phyloP scores from a whole-genome alignment of 2,113 vertebrate species.

The Oryzias melastigma region DNA sequence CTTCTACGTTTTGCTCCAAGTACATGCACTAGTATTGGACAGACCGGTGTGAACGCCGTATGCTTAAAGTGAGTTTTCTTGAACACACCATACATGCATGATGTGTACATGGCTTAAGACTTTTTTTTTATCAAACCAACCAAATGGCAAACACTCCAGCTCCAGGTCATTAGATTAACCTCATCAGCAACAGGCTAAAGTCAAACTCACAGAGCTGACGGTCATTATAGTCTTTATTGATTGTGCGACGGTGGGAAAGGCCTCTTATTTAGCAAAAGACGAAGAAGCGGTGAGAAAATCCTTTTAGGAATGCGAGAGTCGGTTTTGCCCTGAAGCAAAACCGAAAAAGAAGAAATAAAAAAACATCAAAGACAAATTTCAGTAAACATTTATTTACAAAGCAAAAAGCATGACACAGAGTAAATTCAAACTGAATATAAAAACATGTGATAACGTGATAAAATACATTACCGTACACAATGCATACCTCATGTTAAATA shows the following conservation, averaged over 20 bases:
- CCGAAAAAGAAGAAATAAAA: conserved; percentile 10
- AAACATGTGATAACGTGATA: conserved; percentile 70
- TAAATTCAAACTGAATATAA: conserved; percentile 68
- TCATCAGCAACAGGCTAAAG: conserved; percentile 37
- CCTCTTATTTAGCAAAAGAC: conserved; percentile 11
- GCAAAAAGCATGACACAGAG: conserved; percentile 66
- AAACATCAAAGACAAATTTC: conserved; percentile 13
- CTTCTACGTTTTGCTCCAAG: too few species aligned
- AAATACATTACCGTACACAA: conserved; percentile 74
- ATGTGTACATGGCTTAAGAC: not conserved
- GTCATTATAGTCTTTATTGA: conserved; percentile 44
- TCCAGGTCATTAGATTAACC: conserved; percentile 30
- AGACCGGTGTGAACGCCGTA: too few species aligned
- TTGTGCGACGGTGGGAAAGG: not conserved
- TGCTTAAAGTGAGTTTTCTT: too few species aligned
- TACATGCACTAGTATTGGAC: too few species aligned
- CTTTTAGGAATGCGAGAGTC: conserved; percentile 46
- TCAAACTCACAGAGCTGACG: conserved; percentile 20
- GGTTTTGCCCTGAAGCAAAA: not conserved
- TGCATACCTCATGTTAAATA: conserved; percentile 66
- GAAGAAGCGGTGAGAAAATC: conserved; percentile 63
- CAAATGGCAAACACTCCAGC: conserved; percentile 43
- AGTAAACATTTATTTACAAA: conserved; percentile 82
- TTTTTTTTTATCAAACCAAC: conserved; percentile 40
- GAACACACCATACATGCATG: too few species aligned